A percentile compares a stretch with the other conserved stretches of the same genome.
phyloP scores from a whole-genome alignment of 2,797 vertebrate species.

The Limosa lapponica region DNA sequence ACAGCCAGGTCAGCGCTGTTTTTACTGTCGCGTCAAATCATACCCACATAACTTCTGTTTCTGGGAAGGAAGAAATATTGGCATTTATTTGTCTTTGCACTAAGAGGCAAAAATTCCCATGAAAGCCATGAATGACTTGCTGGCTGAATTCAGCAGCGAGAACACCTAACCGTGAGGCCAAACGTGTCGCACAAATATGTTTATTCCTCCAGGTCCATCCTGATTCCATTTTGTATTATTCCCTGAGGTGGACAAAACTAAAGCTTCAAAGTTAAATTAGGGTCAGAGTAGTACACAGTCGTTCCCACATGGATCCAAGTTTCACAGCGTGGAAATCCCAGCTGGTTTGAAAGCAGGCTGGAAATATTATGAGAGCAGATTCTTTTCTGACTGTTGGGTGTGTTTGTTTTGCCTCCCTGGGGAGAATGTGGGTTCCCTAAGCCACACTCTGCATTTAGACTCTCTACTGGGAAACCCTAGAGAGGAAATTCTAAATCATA shows the following conservation, averaged over 20 bases:
- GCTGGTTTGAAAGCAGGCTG: constrained; percentile 13
- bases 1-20: not conserved
- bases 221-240: not conserved
- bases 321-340: constrained; percentile 31
- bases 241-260: not conserved
- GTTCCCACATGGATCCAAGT: not conserved
- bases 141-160: not conserved
- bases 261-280: constrained; percentile 3
- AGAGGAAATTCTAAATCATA: constrained; percentile 49
- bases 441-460: constrained; percentile 26
- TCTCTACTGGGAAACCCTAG: constrained; percentile 6
- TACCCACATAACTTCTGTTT: constrained; percentile 6
- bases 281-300: not conserved
- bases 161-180: not conserved
- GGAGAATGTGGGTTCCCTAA: constrained; percentile 43
- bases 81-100: constrained; percentile 9
- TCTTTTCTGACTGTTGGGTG: not conserved
- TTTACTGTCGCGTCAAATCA: constrained; percentile 38
- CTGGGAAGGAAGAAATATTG: constrained; percentile 23
- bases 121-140: constrained; percentile 11
- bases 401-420: constrained; percentile 36
- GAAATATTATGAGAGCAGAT: constrained; percentile 3
- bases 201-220: not conserved
- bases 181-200: not conserved
- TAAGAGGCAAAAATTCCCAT: constrained; percentile 19